Base-by-base conservation (phyloP, 1,140 invertebrate genomes). In the Leptinotarsa lineolata region DNA sequence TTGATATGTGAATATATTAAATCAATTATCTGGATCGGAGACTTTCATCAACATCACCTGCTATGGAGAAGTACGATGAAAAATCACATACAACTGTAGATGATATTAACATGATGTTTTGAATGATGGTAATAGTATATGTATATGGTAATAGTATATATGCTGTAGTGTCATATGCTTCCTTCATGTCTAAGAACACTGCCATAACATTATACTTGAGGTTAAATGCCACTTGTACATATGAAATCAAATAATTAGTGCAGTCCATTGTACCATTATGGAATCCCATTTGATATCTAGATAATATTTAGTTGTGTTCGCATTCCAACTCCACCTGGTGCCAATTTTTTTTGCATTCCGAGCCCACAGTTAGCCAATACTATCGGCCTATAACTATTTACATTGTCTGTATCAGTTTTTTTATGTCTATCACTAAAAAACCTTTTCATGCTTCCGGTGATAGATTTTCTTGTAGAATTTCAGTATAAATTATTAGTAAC, bases 271-370 rank as follows among this genome's bases (percentile, higher is more conserved):
- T 65, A 15, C 67, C 66, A 39, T 68, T 75, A 2, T 61, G 48
- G 58, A 72, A 75, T 16, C 70, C 74, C 20, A 18, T 68, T 72
- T 74, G 68, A 13, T 22, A 21, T 16, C 4, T 67, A 21, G 44
- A n/a, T 71, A 54, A 30, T 45, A 21, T 60, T 8, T 61, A 24
- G 22, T 61, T 67, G 39, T 58, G 24, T 72, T 71, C 73, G 16
- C 63, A 20, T 18, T 20, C n/a, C 24, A 48, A 65, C n/a, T 74
- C 69, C 46, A 71, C 15, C 22, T 63, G 8, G 13, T 72, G 20
- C 71, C 59, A 39, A 74, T 48, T 16, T 39, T 60, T 48, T 71
- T 3, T 71, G 15, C 4, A 71, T 72, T 71, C 72, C 68, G 1
- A 48, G 8, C 21, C n/a, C 30, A 30, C 63, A 60, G 24, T 68